Conservation (phyloP, 2,113 vertebrate genomes). For the Haliaeetus leucogaster region DNA sequence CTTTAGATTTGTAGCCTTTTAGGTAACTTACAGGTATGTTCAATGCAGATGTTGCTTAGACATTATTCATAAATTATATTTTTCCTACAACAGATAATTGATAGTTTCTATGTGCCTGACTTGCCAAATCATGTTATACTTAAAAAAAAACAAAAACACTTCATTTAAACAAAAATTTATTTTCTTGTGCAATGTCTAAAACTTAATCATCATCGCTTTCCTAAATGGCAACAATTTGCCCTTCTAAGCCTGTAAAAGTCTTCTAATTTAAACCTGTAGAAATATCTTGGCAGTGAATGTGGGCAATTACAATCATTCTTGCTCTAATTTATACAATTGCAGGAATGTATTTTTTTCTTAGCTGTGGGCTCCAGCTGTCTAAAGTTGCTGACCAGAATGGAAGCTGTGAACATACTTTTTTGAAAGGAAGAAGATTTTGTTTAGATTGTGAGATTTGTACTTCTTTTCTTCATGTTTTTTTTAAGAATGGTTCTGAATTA, state of each 20-base stretch:
- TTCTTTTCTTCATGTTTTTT: not conserved
- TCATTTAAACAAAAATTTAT: not conserved
- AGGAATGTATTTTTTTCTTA: slow-evolving; percentile 23
- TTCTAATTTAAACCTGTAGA: slow-evolving; percentile 8
- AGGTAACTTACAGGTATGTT: not conserved
- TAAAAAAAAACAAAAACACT: not conserved
- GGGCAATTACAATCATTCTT: not conserved
- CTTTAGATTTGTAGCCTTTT: not conserved
- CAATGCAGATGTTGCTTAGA: not conserved
- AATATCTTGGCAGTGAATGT: slow-evolving; percentile 3
- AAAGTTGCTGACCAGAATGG: not conserved
- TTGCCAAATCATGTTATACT: not conserved
- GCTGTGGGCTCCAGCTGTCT: slow-evolving; percentile 10
- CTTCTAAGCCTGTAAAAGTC: not conserved
- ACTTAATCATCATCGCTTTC: slow-evolving; percentile 20
- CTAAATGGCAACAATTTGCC: not conserved
- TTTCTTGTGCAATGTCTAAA: slow-evolving; percentile 1
- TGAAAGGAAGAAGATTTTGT: not conserved
- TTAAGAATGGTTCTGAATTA: not conserved
- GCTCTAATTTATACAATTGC: slow-evolving; percentile 24
- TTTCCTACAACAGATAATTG: not conserved
- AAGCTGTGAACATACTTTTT: not conserved
- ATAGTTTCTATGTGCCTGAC: not conserved
- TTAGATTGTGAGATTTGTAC: not conserved
- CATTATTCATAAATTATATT: not conserved